These are phyloP conservation scores for Drosophila pachea DNA, from an alignment of 1,140 invertebrate genomes.

Conservation along the genomic window DNA sequence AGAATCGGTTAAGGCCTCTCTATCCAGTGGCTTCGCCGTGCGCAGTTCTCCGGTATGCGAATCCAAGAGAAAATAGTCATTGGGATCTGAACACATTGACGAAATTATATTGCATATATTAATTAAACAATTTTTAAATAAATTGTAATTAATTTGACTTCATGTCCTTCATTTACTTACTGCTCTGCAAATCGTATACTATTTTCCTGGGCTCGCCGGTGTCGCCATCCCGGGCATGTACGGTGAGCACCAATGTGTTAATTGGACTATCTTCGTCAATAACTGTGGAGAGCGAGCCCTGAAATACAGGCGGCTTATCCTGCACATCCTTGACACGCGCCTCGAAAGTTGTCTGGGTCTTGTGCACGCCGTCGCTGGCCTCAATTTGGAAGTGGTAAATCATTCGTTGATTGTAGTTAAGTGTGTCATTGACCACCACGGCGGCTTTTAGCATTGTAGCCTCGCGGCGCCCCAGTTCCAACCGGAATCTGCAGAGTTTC, in stretches of 20 bases:
- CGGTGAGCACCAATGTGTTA: constrained; percentile 88
- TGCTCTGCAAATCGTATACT: constrained; percentile 88
- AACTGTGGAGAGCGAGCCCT: constrained; percentile 87
- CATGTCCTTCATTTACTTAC: constrained; percentile 81
- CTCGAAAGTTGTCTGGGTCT: constrained; percentile 85
- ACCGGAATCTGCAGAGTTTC: constrained; percentile 81
- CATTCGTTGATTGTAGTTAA: constrained; percentile 86
- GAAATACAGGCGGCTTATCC: constrained; percentile 90
- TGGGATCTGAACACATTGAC: constrained; percentile 84
- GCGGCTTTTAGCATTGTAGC: constrained; percentile 83
- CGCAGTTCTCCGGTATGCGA: constrained; percentile 87
- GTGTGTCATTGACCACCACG: constrained; percentile 83
- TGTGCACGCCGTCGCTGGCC: constrained; percentile 88
- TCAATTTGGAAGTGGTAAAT: constrained; percentile 85
- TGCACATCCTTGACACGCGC: constrained; percentile 90
- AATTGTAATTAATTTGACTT: not conserved
- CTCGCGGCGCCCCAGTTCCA: constrained; percentile 83
- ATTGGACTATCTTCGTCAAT: constrained; percentile 91
- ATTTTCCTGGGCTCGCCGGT: constrained; percentile 88
- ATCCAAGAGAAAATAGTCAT: constrained; percentile 91
- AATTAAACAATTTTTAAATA: not conserved
- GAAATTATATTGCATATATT: not conserved
- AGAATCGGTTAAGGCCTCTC: constrained; percentile 88
- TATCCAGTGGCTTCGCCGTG: constrained; percentile 90
- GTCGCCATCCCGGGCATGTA: constrained; percentile 91